Evolutionary conservation across 2,888 invertebrate species (phyloP).

Genomic region (Pasiphila rectangulata): DNA sequence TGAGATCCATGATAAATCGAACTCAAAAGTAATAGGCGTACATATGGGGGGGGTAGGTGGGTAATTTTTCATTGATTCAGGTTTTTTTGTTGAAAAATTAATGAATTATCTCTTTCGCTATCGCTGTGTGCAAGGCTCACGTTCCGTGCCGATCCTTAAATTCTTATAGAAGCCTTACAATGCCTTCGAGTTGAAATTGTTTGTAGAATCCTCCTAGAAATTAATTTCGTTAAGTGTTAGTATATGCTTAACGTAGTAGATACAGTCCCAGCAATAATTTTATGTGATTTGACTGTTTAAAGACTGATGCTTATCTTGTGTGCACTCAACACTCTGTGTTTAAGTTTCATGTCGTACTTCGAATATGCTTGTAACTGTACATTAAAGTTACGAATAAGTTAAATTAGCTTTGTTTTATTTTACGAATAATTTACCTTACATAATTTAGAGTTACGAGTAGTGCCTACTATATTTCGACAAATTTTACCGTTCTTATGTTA

Average conservation of each 20-base stretch:
- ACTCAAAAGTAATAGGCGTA: too few relatives aligned
- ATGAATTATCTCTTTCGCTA: too few relatives aligned
- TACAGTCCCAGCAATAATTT: conserved; percentile 70
- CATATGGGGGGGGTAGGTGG: too few relatives aligned
- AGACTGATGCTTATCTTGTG: conserved; percentile 68
- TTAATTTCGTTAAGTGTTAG: conserved; percentile 21
- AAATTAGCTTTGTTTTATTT: conserved; percentile 12
- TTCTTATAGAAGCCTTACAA: conserved; percentile 9
- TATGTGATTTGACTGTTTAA: conserved; percentile 72
- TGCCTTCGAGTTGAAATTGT: conserved; percentile 17
- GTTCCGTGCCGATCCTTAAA: not conserved
- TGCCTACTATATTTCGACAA: too few relatives aligned
- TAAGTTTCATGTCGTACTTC: conserved; percentile 40
- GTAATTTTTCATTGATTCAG: too few relatives aligned
- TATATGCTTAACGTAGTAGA: conserved; percentile 32
- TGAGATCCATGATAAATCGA: too few relatives aligned
- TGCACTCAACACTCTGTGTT: conserved; percentile 55
- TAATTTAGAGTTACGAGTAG: too few relatives aligned
- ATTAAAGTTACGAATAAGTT: conserved; percentile 32
- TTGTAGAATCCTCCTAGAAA: conserved; percentile 1
- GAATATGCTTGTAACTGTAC: conserved; percentile 34
- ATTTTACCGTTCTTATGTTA: too few relatives aligned
- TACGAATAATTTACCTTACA: too few relatives aligned
- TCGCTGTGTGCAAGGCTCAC: not conserved
- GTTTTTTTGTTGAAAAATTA: too few relatives aligned